Base-by-base conservation (phyloP, 2,113 vertebrate genomes). In the Canis aureus region DNA sequence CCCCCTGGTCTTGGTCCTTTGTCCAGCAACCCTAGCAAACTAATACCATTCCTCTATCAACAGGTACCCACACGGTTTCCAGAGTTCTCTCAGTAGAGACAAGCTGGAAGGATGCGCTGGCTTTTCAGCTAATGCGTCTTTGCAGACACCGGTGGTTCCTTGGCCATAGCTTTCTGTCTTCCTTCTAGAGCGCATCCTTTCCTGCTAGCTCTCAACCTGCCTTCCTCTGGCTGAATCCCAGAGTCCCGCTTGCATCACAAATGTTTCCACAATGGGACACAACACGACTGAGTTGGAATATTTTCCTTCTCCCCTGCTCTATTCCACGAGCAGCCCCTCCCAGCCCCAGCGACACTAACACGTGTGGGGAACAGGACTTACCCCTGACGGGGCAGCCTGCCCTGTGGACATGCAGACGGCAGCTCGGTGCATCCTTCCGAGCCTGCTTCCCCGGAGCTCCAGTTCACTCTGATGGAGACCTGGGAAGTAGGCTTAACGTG, bases 371-470 rank as follows among this genome's bases (percentile, higher is more conserved):
- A 17, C 25, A 83, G 35, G 6, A 12, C 25, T 38, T 32, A 11
- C 23, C 49, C 25, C 3, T 53, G 15, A 16, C 0, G 5, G 2
- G 25, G 17, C 25, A 12, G 89, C 6, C 60, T 38, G 25, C 1
- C 4, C 17, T 1, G 6, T 20, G 16, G 12, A 66, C 9, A 8
- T 1, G 6, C 15, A 20, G 12, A 66, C 9, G 5, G 51, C 1
- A 35, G 4, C n/a, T 11, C 3, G 1, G 10, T 22, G 38, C 0
- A 0, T 11, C 8, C 29, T 81, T 29, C 12, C 3, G 12, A 53
- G 23, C 7, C 20, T 5, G 32, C 35, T 73, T 32, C 19, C 38
- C 8, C 0, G 0, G 3, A n/a, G 38, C 43, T 64, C 53, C 1
- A 11, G 60, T 5, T 79, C 25, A 25, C 9, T 10, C 2, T 76